Conservation (phyloP, 1,140 invertebrate genomes). For the Tetranychus urticae region DNA sequence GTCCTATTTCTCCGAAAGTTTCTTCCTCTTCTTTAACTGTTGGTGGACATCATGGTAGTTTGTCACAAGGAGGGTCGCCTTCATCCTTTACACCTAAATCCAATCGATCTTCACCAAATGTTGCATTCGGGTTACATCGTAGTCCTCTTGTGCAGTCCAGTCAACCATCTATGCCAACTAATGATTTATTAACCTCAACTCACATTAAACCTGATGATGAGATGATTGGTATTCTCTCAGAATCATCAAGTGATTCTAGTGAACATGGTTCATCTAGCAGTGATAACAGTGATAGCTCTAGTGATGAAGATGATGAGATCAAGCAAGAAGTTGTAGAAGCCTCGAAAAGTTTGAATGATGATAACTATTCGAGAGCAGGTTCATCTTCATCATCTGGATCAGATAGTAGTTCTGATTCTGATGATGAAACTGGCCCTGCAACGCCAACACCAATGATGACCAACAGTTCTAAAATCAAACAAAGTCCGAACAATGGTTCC, state of each 20-base stretch:
- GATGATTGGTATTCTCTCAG: slow-evolving; percentile 16
- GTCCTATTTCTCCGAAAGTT: not conserved
- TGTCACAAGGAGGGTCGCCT: too few relatives aligned
- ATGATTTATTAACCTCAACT: not conserved
- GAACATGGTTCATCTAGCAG: slow-evolving; percentile 8
- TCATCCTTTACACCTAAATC: too few relatives aligned
- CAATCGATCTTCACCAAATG: too few relatives aligned
- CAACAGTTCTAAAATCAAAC: not conserved
- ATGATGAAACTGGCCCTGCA: not conserved
- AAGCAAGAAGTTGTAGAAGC: slow-evolving; percentile 17
- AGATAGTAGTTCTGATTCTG: not conserved
- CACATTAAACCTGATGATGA: slow-evolving; percentile 5
- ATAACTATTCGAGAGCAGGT: not conserved
- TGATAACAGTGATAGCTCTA: not conserved
- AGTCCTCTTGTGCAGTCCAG: not conserved
- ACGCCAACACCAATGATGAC: not conserved
- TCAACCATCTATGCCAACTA: not conserved
- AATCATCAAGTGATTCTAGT: slow-evolving; percentile 16
- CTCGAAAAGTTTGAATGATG: not conserved
- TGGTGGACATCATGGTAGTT: too few relatives aligned
- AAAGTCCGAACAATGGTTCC: not conserved
- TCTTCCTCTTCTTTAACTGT: not conserved
- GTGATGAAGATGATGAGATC: slow-evolving; percentile 10
- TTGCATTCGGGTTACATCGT: not conserved
- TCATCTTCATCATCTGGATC: not conserved